Base-by-base conservation (phyloP, 2,113 vertebrate species). In the Acrocephalus kingi region DNA sequence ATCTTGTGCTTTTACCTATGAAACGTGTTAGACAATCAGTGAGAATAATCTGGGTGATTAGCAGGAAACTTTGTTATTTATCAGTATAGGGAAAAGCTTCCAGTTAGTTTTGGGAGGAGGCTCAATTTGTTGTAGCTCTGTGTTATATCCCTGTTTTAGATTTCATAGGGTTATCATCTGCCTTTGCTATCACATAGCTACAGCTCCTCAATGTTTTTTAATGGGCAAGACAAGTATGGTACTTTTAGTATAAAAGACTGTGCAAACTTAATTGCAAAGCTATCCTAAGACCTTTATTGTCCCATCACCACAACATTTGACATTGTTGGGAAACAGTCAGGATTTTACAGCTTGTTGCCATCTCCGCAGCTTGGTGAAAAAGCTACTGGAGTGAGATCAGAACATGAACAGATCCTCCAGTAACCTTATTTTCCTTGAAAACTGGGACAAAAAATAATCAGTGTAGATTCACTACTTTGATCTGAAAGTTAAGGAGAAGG, bases 11-110 rank as follows among this genome's bases (percentile, higher is more conserved):
- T 62, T 75, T 68, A 58, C 33, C 64, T 64, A 3, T 2, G 1
- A 80, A 77, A 69, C 0, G 0, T 59, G 27, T 55, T 39, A 68
- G 22, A 55, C 4, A 62, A 10, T 37, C 75, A 73, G 18, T 15
- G 8, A 2, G 2, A 92, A 80, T 45, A 89, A 87, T 41, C 20
- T 22, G 41, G 18, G 15, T 54, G 31, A 46, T 61, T n/a, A 21
- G 18, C 9, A 52, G 13, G 37, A 68, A 92, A 72, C 16, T 41
- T 41, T 28, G 35, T 24, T 71, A 68, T 62, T 62, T 80, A 37
- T 66, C 17, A 11, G 3, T 69, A 41, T 8, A 84, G 9, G 20
- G n/a, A 28, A 78, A 94, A 90, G 2, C 11, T 94, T 58, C 20
- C 15, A 31, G 52, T 18, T n/a, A 45, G 5, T 31, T 43, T 13